phyloP scores from a whole-genome alignment of 1,140 invertebrate genomes.

The Bradynema listronoti region DNA sequence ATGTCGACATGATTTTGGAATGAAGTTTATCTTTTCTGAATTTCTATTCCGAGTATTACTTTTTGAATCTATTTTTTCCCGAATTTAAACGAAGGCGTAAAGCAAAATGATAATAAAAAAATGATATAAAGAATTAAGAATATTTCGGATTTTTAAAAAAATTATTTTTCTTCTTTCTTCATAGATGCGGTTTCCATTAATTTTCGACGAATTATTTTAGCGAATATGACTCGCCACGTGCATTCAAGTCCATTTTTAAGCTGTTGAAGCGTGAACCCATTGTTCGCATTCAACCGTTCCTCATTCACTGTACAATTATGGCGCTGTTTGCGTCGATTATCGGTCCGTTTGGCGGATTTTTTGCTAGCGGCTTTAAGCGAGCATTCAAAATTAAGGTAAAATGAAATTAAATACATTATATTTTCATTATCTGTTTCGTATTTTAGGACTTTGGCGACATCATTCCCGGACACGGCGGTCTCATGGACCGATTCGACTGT shows the following conservation, averaged over 20 bases:
- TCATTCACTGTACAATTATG: slow-evolving; percentile 80
- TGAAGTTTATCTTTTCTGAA: no score
- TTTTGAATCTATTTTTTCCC: no score
- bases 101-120: no score
- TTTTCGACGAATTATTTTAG: no score
- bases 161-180: no score
- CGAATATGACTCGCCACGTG: slow-evolving; percentile 45
- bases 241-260: slow-evolving; percentile 34
- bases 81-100: no score
- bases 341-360: slow-evolving; percentile 98
- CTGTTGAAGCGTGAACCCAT: slow-evolving; percentile 33
- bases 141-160: no score
- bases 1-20: no score
- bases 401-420: not conserved
- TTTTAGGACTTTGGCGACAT: slow-evolving; percentile 77
- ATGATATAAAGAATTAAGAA: no score
- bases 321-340: slow-evolving; percentile 92
- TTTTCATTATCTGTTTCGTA: not conserved
- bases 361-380: slow-evolving; percentile 95
- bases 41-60: no score
- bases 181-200: no score
- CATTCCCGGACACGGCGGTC: slow-evolving; percentile 91
- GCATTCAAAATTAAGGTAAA: slow-evolving; percentile 94
- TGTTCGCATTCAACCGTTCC: slow-evolving; percentile 82
- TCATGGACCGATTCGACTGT: slow-evolving; percentile 98